Evolutionary conservation across 2,888 invertebrate genomes (phyloP).

Genomic region (Leucophenga montana): DNA sequence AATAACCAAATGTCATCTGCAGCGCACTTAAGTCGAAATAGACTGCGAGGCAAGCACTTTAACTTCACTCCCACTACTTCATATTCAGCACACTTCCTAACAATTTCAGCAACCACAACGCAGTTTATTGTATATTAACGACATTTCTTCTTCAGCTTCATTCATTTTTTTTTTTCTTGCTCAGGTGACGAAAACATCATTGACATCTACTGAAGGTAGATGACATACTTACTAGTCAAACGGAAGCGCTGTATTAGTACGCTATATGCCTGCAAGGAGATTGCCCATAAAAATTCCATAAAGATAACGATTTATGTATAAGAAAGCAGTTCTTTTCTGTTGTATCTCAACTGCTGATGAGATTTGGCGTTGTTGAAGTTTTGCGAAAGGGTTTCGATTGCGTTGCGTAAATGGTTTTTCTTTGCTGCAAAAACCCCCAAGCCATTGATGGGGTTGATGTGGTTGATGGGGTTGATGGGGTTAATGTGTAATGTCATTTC

Average conservation of each 20-base stretch:
- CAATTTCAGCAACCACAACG: too few relatives aligned
- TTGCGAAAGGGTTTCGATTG: constrained; percentile 27
- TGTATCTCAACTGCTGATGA: constrained; percentile 18
- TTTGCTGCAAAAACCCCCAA: constrained; percentile 42
- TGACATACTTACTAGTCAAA: constrained; percentile 16
- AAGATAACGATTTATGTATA: constrained; percentile 68
- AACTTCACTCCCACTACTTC: too few relatives aligned
- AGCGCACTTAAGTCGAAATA: too few relatives aligned
- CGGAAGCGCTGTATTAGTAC: constrained; percentile 67
- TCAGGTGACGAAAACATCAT: too few relatives aligned
- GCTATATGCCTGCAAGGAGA: constrained; percentile 65
- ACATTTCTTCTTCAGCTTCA: too few relatives aligned
- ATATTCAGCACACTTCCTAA: too few relatives aligned
- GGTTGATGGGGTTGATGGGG: constrained; percentile 32
- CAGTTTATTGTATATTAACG: too few relatives aligned
- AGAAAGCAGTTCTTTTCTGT: constrained; percentile 33
- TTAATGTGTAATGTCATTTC: constrained; percentile 11
- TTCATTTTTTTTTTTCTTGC: too few relatives aligned
- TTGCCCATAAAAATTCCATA: constrained; percentile 71
- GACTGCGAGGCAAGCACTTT: too few relatives aligned
- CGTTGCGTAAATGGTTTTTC: constrained; percentile 59
- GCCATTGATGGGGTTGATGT: constrained; percentile 34
- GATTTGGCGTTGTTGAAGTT: too few relatives aligned
- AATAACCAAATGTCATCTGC: too few relatives aligned
- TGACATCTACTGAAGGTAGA: too few relatives aligned